Evolutionary conservation across 2,797 vertebrate genomes (phyloP), one percentile per base, ranked within the genome.

Genomic region (Argyrosomus regius): DNA sequence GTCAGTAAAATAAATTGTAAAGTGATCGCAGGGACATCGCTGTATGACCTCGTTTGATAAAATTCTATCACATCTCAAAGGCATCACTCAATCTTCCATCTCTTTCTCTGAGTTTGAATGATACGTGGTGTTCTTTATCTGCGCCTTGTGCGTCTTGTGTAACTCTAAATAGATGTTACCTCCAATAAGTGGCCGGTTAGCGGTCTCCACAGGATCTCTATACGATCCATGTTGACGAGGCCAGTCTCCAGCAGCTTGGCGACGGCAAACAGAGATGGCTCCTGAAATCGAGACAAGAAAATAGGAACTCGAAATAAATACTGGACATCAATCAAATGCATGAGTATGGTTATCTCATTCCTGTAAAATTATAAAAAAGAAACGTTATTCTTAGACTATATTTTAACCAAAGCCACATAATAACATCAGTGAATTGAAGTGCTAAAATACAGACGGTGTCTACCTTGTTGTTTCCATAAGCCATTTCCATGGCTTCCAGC

Each of bases 401-500:
- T 59, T 63, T 39, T 1, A 48, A 59, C 18, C 39, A 54, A 63
- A 77, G 5, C 1, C 57, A 46, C 60, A 43, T 18, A 9, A 22
- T 35, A 68, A 39, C 6, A 1, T 28, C 11, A 18, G 11, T 22
- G 10, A 45, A 46, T 2, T 73, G 3, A 3, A 1, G 1, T 31
- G n/a, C 7, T 70, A n/a, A 28, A 39, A 64, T 3, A 50, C 7
- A 54, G 3, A 45, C 26, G 53, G 2, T 28, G 2, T 63, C 54
- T 53, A 98, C 98, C 97, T 99, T 99, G 92, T 97, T 99, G 91
- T 97, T 99, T 85, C 98, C 98, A 87, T 97, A 99, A 62, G 98
- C 98, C 98, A 99, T 99, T 91, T 99, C 98, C 98, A 99, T 99
- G 70, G 98, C 98, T 93, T 99, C 98, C 95, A 98, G 83, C 14